A percentile compares a stretch with the other conserved stretches of the same genome.
These are phyloP conservation scores for Haliclona indistincta DNA, from an alignment of 37 sponge, comb jelly and placozoan species.

Conservation along the genomic window DNA sequence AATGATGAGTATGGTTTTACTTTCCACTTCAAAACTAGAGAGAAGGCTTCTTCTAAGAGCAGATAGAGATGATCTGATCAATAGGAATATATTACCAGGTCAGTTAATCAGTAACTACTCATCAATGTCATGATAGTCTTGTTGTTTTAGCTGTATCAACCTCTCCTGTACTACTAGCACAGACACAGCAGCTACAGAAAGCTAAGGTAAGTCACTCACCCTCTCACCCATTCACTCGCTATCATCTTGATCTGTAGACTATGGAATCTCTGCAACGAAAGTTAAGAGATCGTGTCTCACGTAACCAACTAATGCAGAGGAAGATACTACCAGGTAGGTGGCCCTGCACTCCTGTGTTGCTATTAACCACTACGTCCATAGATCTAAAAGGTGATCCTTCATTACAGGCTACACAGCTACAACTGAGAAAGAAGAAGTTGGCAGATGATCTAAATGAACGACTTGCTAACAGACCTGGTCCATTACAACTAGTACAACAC, in stretches of 20 bases:
- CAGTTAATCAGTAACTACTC: background rate
- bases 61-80: constrained; percentile 49
- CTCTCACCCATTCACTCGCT: background rate
- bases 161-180: constrained; percentile 37
- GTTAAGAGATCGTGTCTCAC: constrained; percentile 56
- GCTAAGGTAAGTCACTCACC: constrained; percentile 36
- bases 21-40: constrained; percentile 46
- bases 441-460: constrained; percentile 70
- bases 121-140: background rate
- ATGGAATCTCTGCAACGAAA: constrained; percentile 71
- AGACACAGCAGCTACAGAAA: constrained; percentile 56
- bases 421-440: constrained; percentile 58
- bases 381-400: constrained; percentile 28
- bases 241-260: constrained; percentile 35
- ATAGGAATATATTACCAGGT: constrained; percentile 72
- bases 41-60: constrained; percentile 43
- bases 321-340: constrained; percentile 81
- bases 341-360: too few relatives aligned
- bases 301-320: constrained; percentile 50
- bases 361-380: background rate
- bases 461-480: constrained; percentile 72
- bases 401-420: constrained; percentile 52
- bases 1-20: background rate
- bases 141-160: constrained; percentile 30
- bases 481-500: constrained; percentile 59